Conservation (phyloP, 35 echinoderm and acorn worm species). For the Patiria miniata region DNA sequence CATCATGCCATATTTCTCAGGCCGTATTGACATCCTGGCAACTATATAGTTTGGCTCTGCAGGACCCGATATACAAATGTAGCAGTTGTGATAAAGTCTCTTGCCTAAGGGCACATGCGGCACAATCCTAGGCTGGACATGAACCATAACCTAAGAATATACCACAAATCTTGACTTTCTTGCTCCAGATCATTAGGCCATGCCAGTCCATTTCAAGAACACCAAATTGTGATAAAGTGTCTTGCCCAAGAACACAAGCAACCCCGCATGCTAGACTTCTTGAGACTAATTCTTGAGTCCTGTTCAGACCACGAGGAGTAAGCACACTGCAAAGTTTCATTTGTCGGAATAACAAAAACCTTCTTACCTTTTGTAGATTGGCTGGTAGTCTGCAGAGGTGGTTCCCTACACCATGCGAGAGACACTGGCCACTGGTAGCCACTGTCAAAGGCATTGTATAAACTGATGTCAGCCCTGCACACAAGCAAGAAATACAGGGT, state of each 20-base stretch:
- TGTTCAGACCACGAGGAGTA: too few species aligned
- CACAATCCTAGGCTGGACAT: neutral
- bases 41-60: too few species aligned
- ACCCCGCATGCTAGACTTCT: too few species aligned
- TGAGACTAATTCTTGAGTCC: too few species aligned
- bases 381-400: neutral
- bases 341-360: too few species aligned
- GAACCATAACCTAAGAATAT: neutral
- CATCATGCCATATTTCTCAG: too few species aligned
- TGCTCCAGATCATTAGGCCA: neutral
- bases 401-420: neutral
- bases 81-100: neutral
- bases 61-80: too few species aligned
- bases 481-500: too few species aligned
- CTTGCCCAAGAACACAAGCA: too few species aligned
- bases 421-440: slow-evolving; percentile 3
- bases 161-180: neutral
- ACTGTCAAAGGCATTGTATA: neutral
- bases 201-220: too few species aligned
- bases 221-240: neutral
- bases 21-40: too few species aligned
- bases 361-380: slow-evolving; percentile 7
- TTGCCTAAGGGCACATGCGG: neutral
- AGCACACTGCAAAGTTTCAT: too few species aligned
- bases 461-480: neutral